Conservation (phyloP, 1,140 invertebrate genomes). For the Steinernema khuongi region DNA sequence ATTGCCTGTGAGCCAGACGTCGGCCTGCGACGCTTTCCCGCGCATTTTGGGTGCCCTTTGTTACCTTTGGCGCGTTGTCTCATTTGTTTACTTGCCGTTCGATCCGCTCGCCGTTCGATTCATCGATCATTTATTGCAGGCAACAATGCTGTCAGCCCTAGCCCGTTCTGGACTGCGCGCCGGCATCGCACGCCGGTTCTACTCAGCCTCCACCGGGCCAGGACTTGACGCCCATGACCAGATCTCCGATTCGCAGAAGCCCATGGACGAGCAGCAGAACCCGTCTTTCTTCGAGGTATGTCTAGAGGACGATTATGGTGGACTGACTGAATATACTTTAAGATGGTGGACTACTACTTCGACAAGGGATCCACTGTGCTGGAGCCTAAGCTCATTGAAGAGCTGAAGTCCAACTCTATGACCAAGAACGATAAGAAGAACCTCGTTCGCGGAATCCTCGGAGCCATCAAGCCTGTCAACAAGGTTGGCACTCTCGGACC, state of each 20-base stretch:
- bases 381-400: slow-evolving; percentile 59
- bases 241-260: slow-evolving; percentile 42
- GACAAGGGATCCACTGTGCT: slow-evolving; percentile 57
- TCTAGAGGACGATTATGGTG: slow-evolving; percentile 17
- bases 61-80: too few species aligned
- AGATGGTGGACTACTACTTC: slow-evolving; percentile 54
- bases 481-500: slow-evolving; percentile 36
- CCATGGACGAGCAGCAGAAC: slow-evolving; percentile 48
- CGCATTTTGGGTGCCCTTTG: too few species aligned
- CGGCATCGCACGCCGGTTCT: too few species aligned
- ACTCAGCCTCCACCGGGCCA: too few species aligned
- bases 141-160: too few species aligned
- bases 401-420: slow-evolving; percentile 50
- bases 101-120: too few species aligned
- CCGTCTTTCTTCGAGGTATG: slow-evolving; percentile 49
- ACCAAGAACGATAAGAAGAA: slow-evolving; percentile 42
- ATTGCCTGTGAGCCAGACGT: too few species aligned
- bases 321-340: too few species aligned
- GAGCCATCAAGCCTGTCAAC: slow-evolving; percentile 49
- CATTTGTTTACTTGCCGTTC: too few species aligned
- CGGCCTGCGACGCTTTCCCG: too few species aligned
- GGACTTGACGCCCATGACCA: slow-evolving; percentile 52
- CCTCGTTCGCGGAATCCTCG: slow-evolving; percentile 47
- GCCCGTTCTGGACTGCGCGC: too few species aligned
- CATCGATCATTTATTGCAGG: too few species aligned